A percentile compares a stretch with the other conserved stretches of the same genome.
These are phyloP conservation scores for Ferrisia virgata DNA, from an alignment of 2,888 invertebrate genomes.

Conservation along the genomic window DNA sequence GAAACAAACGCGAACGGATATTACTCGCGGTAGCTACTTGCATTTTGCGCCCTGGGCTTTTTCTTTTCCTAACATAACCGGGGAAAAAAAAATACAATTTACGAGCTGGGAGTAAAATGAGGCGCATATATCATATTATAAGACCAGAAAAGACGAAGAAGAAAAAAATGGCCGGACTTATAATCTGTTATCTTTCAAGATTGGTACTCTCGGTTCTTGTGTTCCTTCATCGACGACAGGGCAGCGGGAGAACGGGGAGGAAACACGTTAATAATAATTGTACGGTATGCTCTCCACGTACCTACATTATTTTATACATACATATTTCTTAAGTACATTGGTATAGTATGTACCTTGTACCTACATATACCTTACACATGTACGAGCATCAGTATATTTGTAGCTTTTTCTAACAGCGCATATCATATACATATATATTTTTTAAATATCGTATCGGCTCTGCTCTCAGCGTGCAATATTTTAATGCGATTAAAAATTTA, in stretches of 20 bases:
- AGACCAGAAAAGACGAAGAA: not conserved
- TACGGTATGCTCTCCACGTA: not conserved
- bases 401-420: not conserved
- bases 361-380: not conserved
- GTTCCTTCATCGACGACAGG: not conserved
- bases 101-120: slow-evolving; percentile 26
- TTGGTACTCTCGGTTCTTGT: not conserved
- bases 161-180: not conserved
- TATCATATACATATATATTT: not conserved
- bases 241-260: not conserved
- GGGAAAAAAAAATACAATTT: slow-evolving; percentile 16
- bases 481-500: not conserved
- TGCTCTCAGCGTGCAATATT: not conserved
- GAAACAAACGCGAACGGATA: not conserved
- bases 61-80: not conserved
- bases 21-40: slow-evolving; percentile 16
- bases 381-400: not conserved
- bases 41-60: slow-evolving; percentile 33
- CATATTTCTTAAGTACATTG: not conserved
- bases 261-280: not conserved
- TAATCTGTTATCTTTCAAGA: not conserved
- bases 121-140: slow-evolving; percentile 12
- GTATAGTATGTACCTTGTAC: too few relatives aligned
- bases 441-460: not conserved
- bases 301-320: too few relatives aligned